Conservation (phyloP, 1,140 invertebrate species). For the Globodera rostochiensis region DNA sequence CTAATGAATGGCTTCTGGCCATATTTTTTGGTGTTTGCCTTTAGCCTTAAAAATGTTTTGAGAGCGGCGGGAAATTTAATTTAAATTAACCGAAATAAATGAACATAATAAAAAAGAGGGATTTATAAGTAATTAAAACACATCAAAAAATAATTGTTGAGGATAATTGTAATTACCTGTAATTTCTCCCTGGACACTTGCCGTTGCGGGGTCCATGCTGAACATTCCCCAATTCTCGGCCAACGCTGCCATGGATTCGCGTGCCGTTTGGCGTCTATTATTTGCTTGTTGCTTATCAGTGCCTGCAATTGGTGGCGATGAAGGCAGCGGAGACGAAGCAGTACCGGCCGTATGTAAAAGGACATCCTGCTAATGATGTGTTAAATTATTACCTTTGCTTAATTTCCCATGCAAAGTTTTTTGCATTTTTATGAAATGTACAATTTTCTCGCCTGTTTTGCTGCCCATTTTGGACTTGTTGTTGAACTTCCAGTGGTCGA, state of each 20-base stretch:
- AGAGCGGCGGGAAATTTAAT: not conserved
- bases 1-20: not conserved
- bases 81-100: not conserved
- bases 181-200: constrained; percentile 11
- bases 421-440: no score
- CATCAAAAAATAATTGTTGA: not conserved
- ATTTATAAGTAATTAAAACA: no score
- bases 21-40: not conserved
- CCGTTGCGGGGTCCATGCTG: constrained; percentile 8
- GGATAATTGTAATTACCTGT: constrained; percentile 4
- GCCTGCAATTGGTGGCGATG: constrained; percentile 25
- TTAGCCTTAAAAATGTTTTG: no score
- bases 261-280: constrained; percentile 43
- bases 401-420: not conserved
- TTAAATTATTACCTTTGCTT: not conserved
- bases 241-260: constrained; percentile 50
- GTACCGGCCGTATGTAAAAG: not conserved
- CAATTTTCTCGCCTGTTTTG: not conserved
- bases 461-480: constrained; percentile 22
- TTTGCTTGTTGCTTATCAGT: not conserved
- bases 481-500: constrained; percentile 17
- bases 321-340: not conserved
- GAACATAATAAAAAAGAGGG: no score
- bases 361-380: not conserved
- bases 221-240: constrained; percentile 40